These are phyloP conservation scores for Heliconius hermathena DNA, from an alignment of 1,140 invertebrate genomes.

Conservation along the genomic window DNA sequence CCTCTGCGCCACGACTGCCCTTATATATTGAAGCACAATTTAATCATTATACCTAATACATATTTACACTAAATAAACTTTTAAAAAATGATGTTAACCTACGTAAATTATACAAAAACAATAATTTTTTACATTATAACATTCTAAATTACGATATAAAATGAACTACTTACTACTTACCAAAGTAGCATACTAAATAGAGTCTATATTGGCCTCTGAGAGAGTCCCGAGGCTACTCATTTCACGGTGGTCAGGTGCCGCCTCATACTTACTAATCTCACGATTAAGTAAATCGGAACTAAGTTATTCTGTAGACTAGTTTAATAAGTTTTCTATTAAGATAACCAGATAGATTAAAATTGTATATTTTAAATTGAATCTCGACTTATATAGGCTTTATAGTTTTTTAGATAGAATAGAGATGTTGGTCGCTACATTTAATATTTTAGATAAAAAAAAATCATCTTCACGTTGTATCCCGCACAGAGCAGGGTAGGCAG, in stretches of 20 bases:
- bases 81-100: too few relatives aligned
- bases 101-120: neutral
- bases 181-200: conserved; percentile 22
- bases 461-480: too few relatives aligned
- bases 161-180: neutral
- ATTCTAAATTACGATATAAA: neutral
- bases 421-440: too few relatives aligned
- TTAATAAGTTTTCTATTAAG: conserved; percentile 17
- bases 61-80: too few relatives aligned
- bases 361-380: neutral
- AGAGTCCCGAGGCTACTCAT: conserved; percentile 34
- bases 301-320: conserved; percentile 23
- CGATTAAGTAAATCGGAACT: conserved; percentile 38
- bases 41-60: too few relatives aligned
- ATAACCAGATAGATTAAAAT: conserved; percentile 5
- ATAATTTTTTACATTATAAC: neutral
- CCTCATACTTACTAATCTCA: conserved; percentile 37
- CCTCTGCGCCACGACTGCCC: too few relatives aligned
- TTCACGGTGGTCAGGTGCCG: conserved; percentile 37
- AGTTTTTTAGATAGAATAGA: too few relatives aligned
- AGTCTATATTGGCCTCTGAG: conserved; percentile 26
- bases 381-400: too few relatives aligned
- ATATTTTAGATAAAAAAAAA: too few relatives aligned
- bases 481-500: too few relatives aligned
- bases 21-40: too few relatives aligned